Evolutionary conservation across 1,140 invertebrate species (phyloP).

Genomic region (roundworm (Caenorhabditis elegans)): WBcel235 BX284604.4:775501-776000

Average conservation of each 20-base stretch:
- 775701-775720: conserved; percentile 70
- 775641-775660: conserved; percentile 78
- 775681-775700: conserved; percentile 80
- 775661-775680: conserved; percentile 86
- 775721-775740: conserved; percentile 64
- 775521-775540: conserved; percentile 53
- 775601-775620: conserved; percentile 75
- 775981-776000: neutral
- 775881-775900: too few relatives aligned
- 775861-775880: neutral
- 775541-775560: conserved; percentile 57
- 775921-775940: neutral
- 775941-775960: neutral
- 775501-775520: neutral
- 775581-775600: conserved; percentile 76
- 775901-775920: too few relatives aligned
- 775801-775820: too few relatives aligned
- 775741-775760: neutral
- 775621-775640: conserved; percentile 78
- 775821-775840: neutral
- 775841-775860: too few relatives aligned
- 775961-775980: neutral
- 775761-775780: too few relatives aligned
- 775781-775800: too few relatives aligned
- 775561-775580: conserved; percentile 80